phyloP scores from a whole-genome alignment of 2,113 vertebrate species.

The Petrocephalus microphthalmus region DNA sequence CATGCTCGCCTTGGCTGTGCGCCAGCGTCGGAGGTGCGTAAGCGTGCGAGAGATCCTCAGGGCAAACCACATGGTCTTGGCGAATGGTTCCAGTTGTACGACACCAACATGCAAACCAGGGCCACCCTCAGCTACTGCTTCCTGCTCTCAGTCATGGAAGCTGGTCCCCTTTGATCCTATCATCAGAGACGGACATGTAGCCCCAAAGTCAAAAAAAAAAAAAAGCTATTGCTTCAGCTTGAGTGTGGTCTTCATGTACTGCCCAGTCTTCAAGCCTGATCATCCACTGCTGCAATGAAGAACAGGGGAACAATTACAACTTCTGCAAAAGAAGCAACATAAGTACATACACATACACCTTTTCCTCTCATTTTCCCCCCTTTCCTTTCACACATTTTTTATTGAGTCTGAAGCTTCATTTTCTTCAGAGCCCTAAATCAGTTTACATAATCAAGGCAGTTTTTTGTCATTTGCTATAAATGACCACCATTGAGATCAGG shows the following conservation, averaged over 20 bases:
- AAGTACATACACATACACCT: background rate
- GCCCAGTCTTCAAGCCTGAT: conserved; percentile 45
- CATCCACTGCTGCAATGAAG: conserved; percentile 48
- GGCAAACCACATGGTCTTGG: conserved; percentile 65
- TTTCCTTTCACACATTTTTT: conserved; percentile 44
- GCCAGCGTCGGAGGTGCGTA: conserved; percentile 62
- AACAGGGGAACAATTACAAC: conserved; percentile 52
- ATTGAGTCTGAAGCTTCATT: conserved; percentile 31
- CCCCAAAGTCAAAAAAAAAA: conserved; percentile 18
- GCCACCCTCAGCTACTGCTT: conserved; percentile 33
- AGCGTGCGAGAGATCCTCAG: conserved; percentile 51
- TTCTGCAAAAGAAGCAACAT: background rate
- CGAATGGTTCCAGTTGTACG: conserved; percentile 38
- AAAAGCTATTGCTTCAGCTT: conserved; percentile 29
- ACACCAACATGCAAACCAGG: conserved; percentile 55
- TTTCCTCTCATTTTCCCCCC: background rate
- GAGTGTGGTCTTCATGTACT: conserved; percentile 46
- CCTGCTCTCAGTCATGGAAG: conserved; percentile 49
- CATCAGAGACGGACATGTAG: conserved; percentile 46
- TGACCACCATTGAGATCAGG: conserved; percentile 34
- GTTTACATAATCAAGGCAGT: conserved; percentile 26
- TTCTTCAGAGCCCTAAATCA: background rate
- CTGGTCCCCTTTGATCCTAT: conserved; percentile 43
- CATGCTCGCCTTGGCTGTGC: conserved; percentile 54
- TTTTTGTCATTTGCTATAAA: conserved; percentile 38